Evolutionary conservation across 2,113 vertebrate genomes (phyloP).

Genomic region (Pogonocichla stellata): DNA sequence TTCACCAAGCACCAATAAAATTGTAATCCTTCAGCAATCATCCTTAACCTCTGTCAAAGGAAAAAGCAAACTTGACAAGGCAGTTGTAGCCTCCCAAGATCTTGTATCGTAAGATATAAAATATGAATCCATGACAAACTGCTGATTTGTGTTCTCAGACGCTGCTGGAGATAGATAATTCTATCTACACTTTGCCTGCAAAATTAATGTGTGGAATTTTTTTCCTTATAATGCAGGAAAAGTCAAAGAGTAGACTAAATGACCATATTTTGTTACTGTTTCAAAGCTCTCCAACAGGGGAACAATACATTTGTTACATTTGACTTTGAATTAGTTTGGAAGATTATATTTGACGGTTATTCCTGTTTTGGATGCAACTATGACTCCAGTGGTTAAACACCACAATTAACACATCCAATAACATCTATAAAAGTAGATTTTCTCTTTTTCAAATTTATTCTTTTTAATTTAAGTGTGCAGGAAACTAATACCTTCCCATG

Average conservation of each 20-base stretch:
- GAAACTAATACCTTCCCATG: background rate
- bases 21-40: constrained; percentile 35
- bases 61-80: constrained; percentile 35
- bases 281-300: background rate
- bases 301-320: constrained; percentile 12
- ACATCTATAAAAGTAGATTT: background rate
- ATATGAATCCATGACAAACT: background rate
- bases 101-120: background rate
- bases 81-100: background rate
- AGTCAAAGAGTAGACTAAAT: constrained; percentile 25
- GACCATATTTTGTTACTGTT: background rate
- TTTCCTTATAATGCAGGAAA: background rate
- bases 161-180: background rate
- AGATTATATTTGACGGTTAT: background rate
- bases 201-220: background rate
- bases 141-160: constrained; percentile 36
- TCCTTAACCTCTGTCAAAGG: constrained; percentile 43
- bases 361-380: background rate
- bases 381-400: background rate
- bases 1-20: constrained; percentile 31
- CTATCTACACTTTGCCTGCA: background rate
- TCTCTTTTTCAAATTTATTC: background rate
- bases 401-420: background rate
- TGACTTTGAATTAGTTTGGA: background rate
- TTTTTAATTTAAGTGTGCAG: background rate